Base-by-base conservation (phyloP, 1,140 invertebrate species). In the Hypothenemus hampei region DNA sequence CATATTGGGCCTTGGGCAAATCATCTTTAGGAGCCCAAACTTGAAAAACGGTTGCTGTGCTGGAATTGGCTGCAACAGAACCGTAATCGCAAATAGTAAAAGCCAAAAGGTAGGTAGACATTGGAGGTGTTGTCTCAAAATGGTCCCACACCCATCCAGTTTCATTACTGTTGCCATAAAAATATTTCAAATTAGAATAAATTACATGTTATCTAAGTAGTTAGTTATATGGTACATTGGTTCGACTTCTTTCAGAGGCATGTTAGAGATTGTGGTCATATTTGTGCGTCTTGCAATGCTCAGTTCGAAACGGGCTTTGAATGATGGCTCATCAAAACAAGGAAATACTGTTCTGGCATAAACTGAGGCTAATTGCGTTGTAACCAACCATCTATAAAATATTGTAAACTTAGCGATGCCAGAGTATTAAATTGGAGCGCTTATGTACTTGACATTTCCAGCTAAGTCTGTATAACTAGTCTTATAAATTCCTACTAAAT, bases 321-420 rank as follows among this genome's bases (percentile, higher is more conserved):
- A 79, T 0, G 82, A 79, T 0, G 91, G 90, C 64, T 96, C 93
- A 69, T 96, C 93, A 67, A 93, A 91, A 69, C 91, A 94, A 0
- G 93, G 93, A 63, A 96, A 94, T 0, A 91, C 87, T 29, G 82
- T 76, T 29, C 92, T 77, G 0, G 93, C 92, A 67, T 87, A 82
- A 1, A 86, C 84, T 1, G 91, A 83, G 65, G 93, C 85, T 63
- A 95, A 84, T 65, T 95, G 90, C 20, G 91, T 92, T 1, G 81
- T 75, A 1, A 79, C 75, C 13, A 70, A 55, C 61, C 61, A 66
- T 49, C 67, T 68, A n/a, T 23, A 24, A 57, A 46, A 35, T 16
- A 23, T 10, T 47, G 10, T 2, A 31, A 31, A 29, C 8, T n/a
- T n/a, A n/a, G n/a, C n/a, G n/a, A n/a, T n/a, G n/a, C n/a, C n/a